Evolutionary conservation across 2,797 vertebrate species (phyloP).

Genomic region (Morelia viridis): DNA sequence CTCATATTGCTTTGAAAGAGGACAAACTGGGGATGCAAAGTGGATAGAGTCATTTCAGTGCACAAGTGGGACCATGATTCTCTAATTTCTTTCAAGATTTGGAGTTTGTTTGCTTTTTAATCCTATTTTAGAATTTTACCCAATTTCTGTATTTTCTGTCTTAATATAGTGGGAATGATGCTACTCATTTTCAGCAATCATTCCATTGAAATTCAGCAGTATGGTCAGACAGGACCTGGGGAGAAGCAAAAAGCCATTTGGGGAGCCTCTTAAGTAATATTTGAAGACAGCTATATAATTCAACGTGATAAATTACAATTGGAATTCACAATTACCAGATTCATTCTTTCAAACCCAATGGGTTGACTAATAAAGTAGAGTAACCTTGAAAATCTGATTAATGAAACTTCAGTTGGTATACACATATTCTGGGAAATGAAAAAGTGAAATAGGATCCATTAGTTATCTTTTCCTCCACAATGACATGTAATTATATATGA

Average conservation of each 20-base stretch:
- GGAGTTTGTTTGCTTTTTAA: not conserved
- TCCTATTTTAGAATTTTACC: not conserved
- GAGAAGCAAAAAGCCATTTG: not conserved
- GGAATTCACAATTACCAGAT: not conserved
- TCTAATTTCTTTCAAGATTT: not conserved
- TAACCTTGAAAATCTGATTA: slow-evolving; percentile 11
- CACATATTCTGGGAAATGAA: slow-evolving; percentile 29
- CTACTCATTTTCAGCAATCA: not conserved
- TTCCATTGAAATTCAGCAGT: not conserved
- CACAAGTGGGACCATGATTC: not conserved
- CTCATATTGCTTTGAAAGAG: not conserved
- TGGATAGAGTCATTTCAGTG: not conserved
- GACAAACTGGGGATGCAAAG: not conserved
- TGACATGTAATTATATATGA: slow-evolving; percentile 9
- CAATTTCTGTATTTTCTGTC: not conserved
- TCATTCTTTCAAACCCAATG: not conserved
- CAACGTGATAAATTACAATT: not conserved
- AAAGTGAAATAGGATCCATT: not conserved
- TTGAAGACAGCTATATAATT: not conserved
- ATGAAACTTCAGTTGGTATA: not conserved
- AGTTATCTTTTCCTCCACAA: not conserved
- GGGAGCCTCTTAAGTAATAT: not conserved
- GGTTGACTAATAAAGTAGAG: not conserved
- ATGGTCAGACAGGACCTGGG: not conserved
- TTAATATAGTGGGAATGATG: not conserved